phyloP scores from a whole-genome alignment of 2,888 invertebrate species.

The Drosophila neoperkinsi region DNA sequence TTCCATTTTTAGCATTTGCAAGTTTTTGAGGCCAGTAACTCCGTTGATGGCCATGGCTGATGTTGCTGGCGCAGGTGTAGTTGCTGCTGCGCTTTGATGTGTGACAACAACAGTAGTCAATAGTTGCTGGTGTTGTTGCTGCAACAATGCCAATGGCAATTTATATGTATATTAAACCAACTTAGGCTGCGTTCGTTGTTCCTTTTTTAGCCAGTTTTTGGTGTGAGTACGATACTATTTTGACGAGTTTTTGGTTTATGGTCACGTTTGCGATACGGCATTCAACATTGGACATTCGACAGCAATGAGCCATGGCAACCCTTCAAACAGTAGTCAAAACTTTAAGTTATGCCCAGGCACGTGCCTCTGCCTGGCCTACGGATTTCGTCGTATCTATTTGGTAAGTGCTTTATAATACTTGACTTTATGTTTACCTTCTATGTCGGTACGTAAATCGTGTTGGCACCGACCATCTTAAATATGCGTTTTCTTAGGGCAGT shows the following conservation, averaged over 20 bases:
- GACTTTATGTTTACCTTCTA: slow-evolving; percentile 5
- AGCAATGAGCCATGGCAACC: slow-evolving; percentile 10
- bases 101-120: slow-evolving; percentile 73
- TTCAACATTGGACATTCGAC: slow-evolving; percentile 35
- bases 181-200: slow-evolving; percentile 17
- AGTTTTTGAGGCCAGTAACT: slow-evolving; percentile 80
- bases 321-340: slow-evolving; percentile 17
- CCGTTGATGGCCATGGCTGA: slow-evolving; percentile 71
- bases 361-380: slow-evolving; percentile 1
- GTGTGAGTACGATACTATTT: slow-evolving; percentile 40
- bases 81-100: slow-evolving; percentile 67
- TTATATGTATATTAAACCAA: slow-evolving; percentile 62
- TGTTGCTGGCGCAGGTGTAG: slow-evolving; percentile 49
- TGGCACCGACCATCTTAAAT: neutral
- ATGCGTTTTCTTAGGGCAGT: neutral
- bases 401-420: slow-evolving; percentile 8
- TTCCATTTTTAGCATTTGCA: slow-evolving; percentile 68
- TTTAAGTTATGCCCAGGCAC: slow-evolving; percentile 20
- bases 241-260: slow-evolving; percentile 60
- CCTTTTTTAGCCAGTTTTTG: slow-evolving; percentile 15
- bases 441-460: neutral
- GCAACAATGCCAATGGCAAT: slow-evolving; percentile 66
- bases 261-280: slow-evolving; percentile 62
- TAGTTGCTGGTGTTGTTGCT: slow-evolving; percentile 3
- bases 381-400: slow-evolving; percentile 16